These are phyloP conservation scores for Spisula subtruncata DNA, from an alignment of 2,888 invertebrate species.

Conservation along the genomic window DNA sequence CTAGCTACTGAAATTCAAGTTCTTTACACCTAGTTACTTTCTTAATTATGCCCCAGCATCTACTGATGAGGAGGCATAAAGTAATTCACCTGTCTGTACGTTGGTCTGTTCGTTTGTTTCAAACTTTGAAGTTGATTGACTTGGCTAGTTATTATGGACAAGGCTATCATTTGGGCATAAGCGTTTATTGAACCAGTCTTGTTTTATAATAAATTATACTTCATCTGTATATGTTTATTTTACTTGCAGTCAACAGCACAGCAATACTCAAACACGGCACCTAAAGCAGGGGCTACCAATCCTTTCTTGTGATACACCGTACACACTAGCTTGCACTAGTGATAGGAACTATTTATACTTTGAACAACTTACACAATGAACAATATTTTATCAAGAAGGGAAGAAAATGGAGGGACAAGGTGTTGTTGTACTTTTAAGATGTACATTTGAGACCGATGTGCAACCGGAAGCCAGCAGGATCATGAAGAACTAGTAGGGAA, in stretches of 20 bases:
- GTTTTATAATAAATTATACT: too few species aligned
- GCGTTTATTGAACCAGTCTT: too few species aligned
- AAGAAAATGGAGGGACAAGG: background rate
- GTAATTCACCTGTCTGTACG: too few species aligned
- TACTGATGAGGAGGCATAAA: too few species aligned
- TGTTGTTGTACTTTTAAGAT: background rate
- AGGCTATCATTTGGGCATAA: too few species aligned
- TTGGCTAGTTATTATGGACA: too few species aligned
- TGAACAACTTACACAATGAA: conserved; percentile 24
- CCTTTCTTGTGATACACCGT: conserved; percentile 83
- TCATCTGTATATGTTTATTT: too few species aligned
- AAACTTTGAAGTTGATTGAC: too few species aligned
- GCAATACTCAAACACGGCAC: conserved; percentile 79
- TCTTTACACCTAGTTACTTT: too few species aligned
- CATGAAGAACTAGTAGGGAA: background rate
- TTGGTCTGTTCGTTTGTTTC: too few species aligned
- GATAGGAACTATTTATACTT: conserved; percentile 35
- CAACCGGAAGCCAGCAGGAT: background rate
- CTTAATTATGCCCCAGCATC: too few species aligned
- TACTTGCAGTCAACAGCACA: conserved; percentile 82
- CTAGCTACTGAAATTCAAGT: too few species aligned
- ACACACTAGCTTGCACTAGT: conserved; percentile 32
- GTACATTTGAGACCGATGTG: background rate
- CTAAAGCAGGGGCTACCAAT: conserved; percentile 82
- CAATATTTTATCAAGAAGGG: background rate